These are phyloP conservation scores for Noctuana brunneofusca DNA, from an alignment of 2,888 invertebrate species.

Conservation along the genomic window DNA sequence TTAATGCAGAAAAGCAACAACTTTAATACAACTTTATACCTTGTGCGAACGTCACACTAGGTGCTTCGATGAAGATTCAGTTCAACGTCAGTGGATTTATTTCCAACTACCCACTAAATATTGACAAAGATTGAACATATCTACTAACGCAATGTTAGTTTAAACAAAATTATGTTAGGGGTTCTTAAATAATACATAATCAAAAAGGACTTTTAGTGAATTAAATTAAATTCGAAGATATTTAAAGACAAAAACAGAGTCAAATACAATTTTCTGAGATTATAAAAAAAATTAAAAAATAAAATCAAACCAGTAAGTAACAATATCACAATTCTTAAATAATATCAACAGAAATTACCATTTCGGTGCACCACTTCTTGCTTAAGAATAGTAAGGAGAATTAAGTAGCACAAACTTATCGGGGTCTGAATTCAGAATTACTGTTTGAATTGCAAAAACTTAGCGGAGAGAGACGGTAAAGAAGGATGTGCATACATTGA, in stretches of 20 bases:
- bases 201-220: constrained; percentile 44
- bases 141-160: too few species aligned
- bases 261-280: too few species aligned
- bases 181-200: constrained; percentile 59
- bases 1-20: constrained; percentile 63
- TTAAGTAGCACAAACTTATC: constrained; percentile 38
- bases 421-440: constrained; percentile 38
- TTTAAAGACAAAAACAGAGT: too few species aligned
- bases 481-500: constrained; percentile 47
- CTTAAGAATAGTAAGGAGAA: constrained; percentile 32
- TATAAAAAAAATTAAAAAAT: too few species aligned
- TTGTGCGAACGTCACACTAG: too few species aligned
- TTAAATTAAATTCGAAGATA: too few species aligned
- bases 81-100: too few species aligned
- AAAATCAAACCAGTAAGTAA: too few species aligned
- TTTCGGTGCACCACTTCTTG: constrained; percentile 11
- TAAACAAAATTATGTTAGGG: constrained; percentile 59
- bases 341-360: constrained; percentile 1
- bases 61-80: too few species aligned
- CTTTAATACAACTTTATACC: constrained; percentile 60
- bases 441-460: constrained; percentile 44
- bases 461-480: constrained; percentile 36
- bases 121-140: too few species aligned
- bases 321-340: too few species aligned
- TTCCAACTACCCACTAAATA: too few species aligned